Evolutionary conservation across 1,140 invertebrate genomes (phyloP).

Genomic region (Drosophila insularis): DNA sequence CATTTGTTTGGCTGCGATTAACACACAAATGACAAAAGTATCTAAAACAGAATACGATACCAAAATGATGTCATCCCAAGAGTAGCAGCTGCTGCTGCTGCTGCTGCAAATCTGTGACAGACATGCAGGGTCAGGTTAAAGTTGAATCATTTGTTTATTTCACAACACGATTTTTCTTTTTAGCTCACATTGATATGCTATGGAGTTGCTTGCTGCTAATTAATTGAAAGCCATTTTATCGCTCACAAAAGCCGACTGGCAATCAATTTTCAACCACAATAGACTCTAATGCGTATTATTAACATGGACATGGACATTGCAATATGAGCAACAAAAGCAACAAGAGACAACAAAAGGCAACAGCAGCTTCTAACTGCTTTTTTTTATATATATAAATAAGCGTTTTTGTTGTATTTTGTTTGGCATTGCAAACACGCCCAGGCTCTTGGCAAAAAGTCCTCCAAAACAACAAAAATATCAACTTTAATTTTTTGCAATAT

Average conservation of each 20-base stretch:
- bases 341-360: constrained; percentile 22
- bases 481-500: constrained; percentile 65
- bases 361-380: constrained; percentile 53
- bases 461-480: constrained; percentile 50
- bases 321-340: constrained; percentile 52
- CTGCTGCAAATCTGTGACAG: constrained; percentile 69
- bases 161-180: constrained; percentile 76
- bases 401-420: constrained; percentile 21
- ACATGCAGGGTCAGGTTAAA: constrained; percentile 82
- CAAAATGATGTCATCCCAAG: constrained; percentile 65
- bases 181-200: constrained; percentile 64
- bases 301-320: constrained; percentile 47
- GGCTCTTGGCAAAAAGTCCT: constrained; percentile 47
- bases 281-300: constrained; percentile 59
- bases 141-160: constrained; percentile 80
- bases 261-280: constrained; percentile 67
- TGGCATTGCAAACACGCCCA: constrained; percentile 68
- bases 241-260: constrained; percentile 68
- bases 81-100: constrained; percentile 22
- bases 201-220: constrained; percentile 62
- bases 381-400: too few relatives aligned
- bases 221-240: constrained; percentile 75
- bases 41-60: constrained; percentile 27
- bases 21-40: constrained; percentile 61
- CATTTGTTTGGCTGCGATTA: constrained; percentile 57